Base-by-base conservation (phyloP, 2,888 invertebrate genomes). In the Cynaeus angustus region DNA sequence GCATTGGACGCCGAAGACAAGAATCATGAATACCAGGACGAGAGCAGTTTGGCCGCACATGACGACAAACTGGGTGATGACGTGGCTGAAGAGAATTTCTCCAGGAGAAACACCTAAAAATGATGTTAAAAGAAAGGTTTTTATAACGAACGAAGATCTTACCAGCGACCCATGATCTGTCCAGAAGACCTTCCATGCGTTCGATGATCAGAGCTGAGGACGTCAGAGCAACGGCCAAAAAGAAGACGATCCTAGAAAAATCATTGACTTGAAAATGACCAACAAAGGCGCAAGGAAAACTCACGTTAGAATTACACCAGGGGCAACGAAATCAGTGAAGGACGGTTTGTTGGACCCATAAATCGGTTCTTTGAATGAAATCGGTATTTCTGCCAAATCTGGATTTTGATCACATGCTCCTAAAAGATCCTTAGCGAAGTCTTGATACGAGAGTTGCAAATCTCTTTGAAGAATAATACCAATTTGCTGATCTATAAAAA, bases 241-340 rank as follows among this genome's bases (percentile, higher is more conserved):
- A 97, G 89, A 97, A 98, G 1, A 97, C 97, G 85, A 97, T 97
- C 43, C 97, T 97, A 87, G 55, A 86, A 84, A 33, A 33, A 2
- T 33, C 33, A n/a, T n/a, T n/a, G n/a, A n/a, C n/a, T n/a, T n/a
- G n/a, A n/a, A n/a, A n/a, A n/a, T n/a, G n/a, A n/a, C n/a, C n/a
- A n/a, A n/a, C n/a, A n/a, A n/a, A n/a, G n/a, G n/a, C n/a, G n/a
- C n/a, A n/a, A n/a, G n/a, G n/a, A n/a, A n/a, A 4, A 88, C 92
- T 91, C 85, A 96, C 95, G 95, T 96, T 75, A 97, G 86, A 79
- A 97, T 96, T 72, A 98, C 96, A 75, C 97, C 97, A 45, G 97
- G 97, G 9, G 97, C 97, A 70, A 98, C 97, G 85, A 97, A 98
- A 85, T 97, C 96, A 0, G 97, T 97, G 82, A 98, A 98, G 9